Conservation (phyloP, 2,797 vertebrate genomes). For the Alfaro cultratus region DNA sequence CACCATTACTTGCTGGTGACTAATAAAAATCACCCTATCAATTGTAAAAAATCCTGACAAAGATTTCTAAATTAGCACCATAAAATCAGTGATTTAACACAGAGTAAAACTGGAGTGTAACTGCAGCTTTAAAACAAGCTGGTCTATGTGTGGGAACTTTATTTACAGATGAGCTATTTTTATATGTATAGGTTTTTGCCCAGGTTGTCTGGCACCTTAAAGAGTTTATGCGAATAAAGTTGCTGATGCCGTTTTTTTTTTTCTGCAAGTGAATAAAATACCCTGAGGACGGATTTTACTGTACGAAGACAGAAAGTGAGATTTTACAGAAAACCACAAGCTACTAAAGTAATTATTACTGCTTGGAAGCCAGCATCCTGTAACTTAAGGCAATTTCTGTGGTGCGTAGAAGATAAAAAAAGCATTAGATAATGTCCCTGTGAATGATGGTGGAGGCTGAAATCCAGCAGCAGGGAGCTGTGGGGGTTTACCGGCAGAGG, state of each 20-base stretch:
- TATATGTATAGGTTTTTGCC: neutral
- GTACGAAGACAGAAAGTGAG: neutral
- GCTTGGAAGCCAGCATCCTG: neutral
- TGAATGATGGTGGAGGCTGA: constrained; percentile 20
- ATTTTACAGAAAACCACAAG: neutral
- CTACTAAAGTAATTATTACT: neutral
- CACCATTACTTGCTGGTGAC: no score
- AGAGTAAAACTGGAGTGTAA: neutral
- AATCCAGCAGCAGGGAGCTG: constrained; percentile 24
- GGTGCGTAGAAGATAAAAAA: constrained; percentile 8
- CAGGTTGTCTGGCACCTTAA: neutral
- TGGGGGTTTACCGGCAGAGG: constrained; percentile 23
- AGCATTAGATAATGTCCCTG: constrained; percentile 19
- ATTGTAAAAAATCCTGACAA: no score
- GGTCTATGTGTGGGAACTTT: neutral
- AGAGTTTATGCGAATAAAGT: neutral
- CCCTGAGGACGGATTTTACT: neutral
- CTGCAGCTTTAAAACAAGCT: neutral
- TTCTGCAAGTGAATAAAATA: constrained; percentile 2
- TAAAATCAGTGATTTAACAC: neutral
- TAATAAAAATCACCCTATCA: no score
- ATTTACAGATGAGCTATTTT: neutral
- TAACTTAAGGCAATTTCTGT: neutral
- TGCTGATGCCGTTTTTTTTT: neutral
- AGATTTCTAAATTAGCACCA: no score